Conservation (phyloP, 1,140 invertebrate genomes). For the Parapsyche elsis region DNA sequence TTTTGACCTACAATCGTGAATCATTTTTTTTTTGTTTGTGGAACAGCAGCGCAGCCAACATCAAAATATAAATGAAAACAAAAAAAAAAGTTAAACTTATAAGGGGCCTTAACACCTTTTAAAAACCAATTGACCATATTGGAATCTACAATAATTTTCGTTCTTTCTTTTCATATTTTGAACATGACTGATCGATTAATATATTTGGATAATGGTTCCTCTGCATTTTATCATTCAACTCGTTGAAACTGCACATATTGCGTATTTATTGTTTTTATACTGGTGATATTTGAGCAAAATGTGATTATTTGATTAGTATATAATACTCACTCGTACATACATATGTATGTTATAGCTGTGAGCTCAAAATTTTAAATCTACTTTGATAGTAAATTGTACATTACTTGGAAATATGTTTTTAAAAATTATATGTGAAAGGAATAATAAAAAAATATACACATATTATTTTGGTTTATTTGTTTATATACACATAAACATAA, state of each 20-base stretch:
- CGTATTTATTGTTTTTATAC: neutral
- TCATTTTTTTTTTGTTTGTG: too few species aligned
- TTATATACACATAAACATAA: neutral
- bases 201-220: constrained; percentile 24
- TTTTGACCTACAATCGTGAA: too few species aligned
- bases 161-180: neutral
- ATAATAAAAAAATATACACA: constrained; percentile 14
- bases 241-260: neutral
- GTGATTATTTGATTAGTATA: neutral
- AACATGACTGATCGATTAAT: constrained; percentile 1
- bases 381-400: constrained; percentile 9
- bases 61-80: neutral
- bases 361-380: constrained; percentile 4
- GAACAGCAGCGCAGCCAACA: neutral
- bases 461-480: constrained; percentile 7
- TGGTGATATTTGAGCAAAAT: constrained; percentile 13
- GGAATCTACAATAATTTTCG: neutral
- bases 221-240: neutral
- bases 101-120: neutral
- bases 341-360: neutral
- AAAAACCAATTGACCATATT: neutral
- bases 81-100: neutral
- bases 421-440: constrained; percentile 3
- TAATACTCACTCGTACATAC: neutral
- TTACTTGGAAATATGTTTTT: neutral